phyloP scores from a whole-genome alignment of 2,113 vertebrate genomes.

The Podarcis raffonei region DNA sequence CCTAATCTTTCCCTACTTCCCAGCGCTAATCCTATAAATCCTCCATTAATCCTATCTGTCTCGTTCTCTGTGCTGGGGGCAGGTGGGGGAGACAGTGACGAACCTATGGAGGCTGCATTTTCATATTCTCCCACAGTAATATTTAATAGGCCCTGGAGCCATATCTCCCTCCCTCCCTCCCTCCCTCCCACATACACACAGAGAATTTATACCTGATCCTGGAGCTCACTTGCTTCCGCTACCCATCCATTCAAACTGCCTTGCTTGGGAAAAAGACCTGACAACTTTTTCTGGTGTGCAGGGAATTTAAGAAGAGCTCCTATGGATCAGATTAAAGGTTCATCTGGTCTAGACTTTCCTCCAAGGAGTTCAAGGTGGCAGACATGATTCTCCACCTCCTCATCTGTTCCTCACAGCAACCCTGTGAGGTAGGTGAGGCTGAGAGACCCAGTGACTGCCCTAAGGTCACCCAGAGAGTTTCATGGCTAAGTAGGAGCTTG shows the following conservation, averaged over 20 bases:
- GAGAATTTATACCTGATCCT: background rate
- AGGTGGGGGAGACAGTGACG: background rate
- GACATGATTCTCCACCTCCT: background rate
- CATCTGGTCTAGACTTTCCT: background rate
- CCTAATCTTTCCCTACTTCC: conserved; percentile 24
- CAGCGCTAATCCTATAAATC: conserved; percentile 55
- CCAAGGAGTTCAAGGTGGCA: background rate
- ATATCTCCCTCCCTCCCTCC: background rate
- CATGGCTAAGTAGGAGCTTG: no score
- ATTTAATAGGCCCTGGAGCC: background rate
- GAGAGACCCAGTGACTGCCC: no score
- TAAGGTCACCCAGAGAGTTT: no score
- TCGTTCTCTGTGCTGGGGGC: background rate
- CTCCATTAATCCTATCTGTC: conserved; percentile 43
- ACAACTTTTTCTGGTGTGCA: background rate
- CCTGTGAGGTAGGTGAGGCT: no score
- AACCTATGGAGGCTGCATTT: background rate
- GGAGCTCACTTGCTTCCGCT: background rate
- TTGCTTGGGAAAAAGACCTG: background rate
- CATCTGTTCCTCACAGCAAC: no score
- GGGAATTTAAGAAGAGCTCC: background rate
- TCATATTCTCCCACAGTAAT: background rate
- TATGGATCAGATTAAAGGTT: background rate
- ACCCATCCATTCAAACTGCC: background rate
- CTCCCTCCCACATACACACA: background rate